A percentile compares a stretch with the other conserved stretches of the same genome.
Evolutionary conservation across 1,140 invertebrate species (phyloP).

Genomic region (Stenopsyche tienmushanensis): DNA sequence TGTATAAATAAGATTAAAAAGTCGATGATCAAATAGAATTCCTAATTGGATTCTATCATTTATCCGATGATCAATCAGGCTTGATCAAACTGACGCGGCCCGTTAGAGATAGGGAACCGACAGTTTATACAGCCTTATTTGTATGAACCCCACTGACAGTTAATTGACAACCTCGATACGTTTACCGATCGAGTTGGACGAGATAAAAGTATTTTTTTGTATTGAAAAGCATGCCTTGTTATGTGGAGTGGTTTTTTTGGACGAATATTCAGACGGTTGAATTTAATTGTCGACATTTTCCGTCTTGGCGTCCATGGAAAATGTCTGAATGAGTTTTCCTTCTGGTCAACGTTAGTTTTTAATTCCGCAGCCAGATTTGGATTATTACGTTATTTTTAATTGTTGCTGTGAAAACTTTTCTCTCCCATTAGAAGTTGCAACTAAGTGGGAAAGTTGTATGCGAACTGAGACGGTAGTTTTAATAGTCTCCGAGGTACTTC

Average conservation of each 20-base stretch:
- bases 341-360: conserved; percentile 30
- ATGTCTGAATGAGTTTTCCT: neutral
- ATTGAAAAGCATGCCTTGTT: too few relatives aligned
- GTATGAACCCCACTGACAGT: neutral
- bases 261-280: too few relatives aligned
- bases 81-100: neutral
- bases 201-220: neutral
- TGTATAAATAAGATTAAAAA: too few relatives aligned
- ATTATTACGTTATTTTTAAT: conserved; percentile 43
- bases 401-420: conserved; percentile 38
- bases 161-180: neutral
- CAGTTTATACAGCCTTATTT: too few relatives aligned
- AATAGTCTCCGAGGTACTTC: conserved; percentile 36
- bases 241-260: too few relatives aligned
- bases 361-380: conserved; percentile 32
- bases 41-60: conserved; percentile 1
- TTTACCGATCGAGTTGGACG: neutral
- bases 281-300: too few relatives aligned
- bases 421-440: conserved; percentile 34
- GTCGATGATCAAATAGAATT: too few relatives aligned
- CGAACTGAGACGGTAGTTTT: conserved; percentile 36
- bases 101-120: neutral
- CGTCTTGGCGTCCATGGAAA: too few relatives aligned
- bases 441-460: conserved; percentile 38
- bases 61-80: neutral